These are phyloP conservation scores for Zygaena filipendulae DNA, from an alignment of 2,888 invertebrate genomes.

Conservation along the genomic window DNA sequence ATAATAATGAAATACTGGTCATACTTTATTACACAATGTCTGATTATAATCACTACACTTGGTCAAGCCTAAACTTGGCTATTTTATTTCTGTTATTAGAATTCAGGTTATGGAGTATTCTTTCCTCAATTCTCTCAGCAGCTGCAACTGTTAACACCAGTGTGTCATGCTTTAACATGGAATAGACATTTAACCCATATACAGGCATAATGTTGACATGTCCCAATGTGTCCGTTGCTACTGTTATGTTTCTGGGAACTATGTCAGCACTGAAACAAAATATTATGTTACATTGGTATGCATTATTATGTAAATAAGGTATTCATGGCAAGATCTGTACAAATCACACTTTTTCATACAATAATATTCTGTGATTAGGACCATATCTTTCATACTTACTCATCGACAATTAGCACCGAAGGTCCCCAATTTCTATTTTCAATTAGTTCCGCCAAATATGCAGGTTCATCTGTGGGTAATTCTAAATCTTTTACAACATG, in stretches of 20 bases:
- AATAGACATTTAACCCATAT: conserved; percentile 95
- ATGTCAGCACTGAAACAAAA: conserved; percentile 77
- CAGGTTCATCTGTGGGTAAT: conserved; percentile 83
- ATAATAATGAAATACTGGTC: no score
- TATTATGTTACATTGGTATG: conserved; percentile 3
- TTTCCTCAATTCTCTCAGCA: conserved; percentile 85
- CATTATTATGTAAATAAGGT: no score
- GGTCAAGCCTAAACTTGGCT: conserved; percentile 70
- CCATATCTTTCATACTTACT: conserved; percentile 75
- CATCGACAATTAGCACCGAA: conserved; percentile 93
- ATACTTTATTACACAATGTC: no score
- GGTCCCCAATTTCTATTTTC: conserved; percentile 94
- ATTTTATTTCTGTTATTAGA: conserved; percentile 59
- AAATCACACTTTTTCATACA: no score
- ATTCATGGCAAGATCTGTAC: no score
- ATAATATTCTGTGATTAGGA: no score
- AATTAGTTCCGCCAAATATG: conserved; percentile 82
- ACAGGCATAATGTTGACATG: conserved; percentile 95
- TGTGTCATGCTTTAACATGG: conserved; percentile 97
- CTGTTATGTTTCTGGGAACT: conserved; percentile 88
- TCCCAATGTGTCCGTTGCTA: conserved; percentile 80
- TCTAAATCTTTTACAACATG: conserved; percentile 90
- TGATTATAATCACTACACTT: no score
- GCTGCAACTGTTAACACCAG: conserved; percentile 88
- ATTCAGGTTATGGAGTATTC: conserved; percentile 75